Percentiles rank a stretch among this genome's conserved stretches.
These are phyloP conservation scores for Lasioglossum zephyrum DNA, from an alignment of 2,888 invertebrate species.

Conservation along the genomic window DNA sequence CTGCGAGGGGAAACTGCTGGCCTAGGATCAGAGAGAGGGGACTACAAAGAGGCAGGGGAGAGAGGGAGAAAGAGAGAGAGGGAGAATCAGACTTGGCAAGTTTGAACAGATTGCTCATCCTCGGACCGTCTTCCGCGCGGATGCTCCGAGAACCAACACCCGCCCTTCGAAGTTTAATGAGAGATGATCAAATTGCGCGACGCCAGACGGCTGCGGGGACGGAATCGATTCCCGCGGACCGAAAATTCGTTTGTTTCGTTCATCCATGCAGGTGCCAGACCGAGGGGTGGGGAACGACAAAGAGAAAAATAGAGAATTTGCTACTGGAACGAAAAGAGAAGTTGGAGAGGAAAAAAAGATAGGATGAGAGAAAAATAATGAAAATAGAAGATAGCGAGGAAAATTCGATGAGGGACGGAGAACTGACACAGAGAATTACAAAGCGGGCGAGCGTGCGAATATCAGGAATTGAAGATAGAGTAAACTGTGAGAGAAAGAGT, in stretches of 20 bases:
- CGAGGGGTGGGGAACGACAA: neutral
- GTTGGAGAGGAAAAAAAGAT: neutral
- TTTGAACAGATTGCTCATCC: constrained; percentile 51
- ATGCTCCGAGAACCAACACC: constrained; percentile 25
- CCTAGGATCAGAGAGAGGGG: neutral
- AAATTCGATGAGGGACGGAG: neutral
- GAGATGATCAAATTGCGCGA: constrained; percentile 54
- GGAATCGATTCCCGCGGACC: constrained; percentile 34
- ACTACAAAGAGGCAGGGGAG: neutral
- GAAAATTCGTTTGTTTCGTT: constrained; percentile 40
- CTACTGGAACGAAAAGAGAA: neutral
- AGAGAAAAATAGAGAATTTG: neutral
- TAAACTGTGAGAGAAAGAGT: neutral
- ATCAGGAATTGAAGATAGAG: too few species aligned
- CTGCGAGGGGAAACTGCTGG: neutral
- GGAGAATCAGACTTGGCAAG: constrained; percentile 30
- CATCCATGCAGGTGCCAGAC: neutral
- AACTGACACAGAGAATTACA: too few species aligned
- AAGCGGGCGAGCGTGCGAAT: too few species aligned
- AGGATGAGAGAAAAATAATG: neutral
- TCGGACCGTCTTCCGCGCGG: constrained; percentile 51
- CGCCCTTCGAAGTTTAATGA: constrained; percentile 55
- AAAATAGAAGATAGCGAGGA: neutral
- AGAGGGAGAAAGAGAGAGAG: neutral
- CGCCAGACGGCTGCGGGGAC: constrained; percentile 14